phyloP scores from a whole-genome alignment of 2,113 vertebrate genomes.

The Leuciscus idus region DNA sequence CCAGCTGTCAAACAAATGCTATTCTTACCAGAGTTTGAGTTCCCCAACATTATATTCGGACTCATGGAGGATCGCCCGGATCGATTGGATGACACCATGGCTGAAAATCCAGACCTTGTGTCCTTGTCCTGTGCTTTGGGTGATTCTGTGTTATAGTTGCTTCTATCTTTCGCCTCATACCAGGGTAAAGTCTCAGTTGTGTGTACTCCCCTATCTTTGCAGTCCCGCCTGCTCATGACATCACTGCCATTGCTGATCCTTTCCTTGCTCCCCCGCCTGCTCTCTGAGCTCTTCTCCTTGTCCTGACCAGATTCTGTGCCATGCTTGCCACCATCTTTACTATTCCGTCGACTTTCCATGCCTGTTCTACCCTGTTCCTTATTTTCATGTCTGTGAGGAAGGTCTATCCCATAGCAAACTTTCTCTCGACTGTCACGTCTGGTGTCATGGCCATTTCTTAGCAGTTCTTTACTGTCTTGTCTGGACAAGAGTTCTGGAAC shows the following conservation, averaged over 20 bases:
- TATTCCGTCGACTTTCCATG: constrained; percentile 71
- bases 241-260: constrained; percentile 67
- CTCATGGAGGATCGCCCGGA: constrained; percentile 87
- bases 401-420: constrained; percentile 39
- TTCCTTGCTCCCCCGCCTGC: constrained; percentile 66
- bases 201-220: constrained; percentile 73
- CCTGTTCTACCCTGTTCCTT: constrained; percentile 71
- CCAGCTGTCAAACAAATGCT: not conserved
- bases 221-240: constrained; percentile 62
- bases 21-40: constrained; percentile 84
- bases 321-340: constrained; percentile 46
- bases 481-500: constrained; percentile 51
- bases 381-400: constrained; percentile 66
- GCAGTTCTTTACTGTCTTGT: constrained; percentile 73
- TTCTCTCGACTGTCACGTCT: constrained; percentile 73
- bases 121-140: constrained; percentile 95
- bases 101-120: constrained; percentile 80
- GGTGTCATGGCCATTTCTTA: constrained; percentile 67
- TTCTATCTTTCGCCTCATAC: constrained; percentile 85
- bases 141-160: constrained; percentile 80
- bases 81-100: constrained; percentile 82
- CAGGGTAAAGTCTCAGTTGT: constrained; percentile 87
- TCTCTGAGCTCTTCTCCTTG: constrained; percentile 43
- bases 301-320: constrained; percentile 33
- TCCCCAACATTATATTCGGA: constrained; percentile 83